These are phyloP conservation scores for Lutraria lutraria DNA, from an alignment of 2,888 invertebrate genomes.

Conservation along the genomic window DNA sequence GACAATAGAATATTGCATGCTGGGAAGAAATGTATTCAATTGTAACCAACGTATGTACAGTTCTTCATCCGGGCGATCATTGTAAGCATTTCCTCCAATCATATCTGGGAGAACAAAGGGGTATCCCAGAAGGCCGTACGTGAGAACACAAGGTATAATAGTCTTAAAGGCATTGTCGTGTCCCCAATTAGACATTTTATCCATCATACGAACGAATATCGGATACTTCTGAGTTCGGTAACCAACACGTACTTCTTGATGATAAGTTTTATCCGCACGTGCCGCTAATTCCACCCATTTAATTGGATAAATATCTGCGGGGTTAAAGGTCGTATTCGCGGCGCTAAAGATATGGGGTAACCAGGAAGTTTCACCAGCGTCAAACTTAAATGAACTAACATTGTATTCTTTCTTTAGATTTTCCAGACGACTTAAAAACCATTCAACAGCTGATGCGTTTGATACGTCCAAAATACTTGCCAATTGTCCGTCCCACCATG, in stretches of 20 bases:
- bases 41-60: constrained; percentile 93
- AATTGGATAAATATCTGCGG: constrained; percentile 76
- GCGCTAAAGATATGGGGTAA: constrained; percentile 77
- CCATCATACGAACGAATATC: constrained; percentile 92
- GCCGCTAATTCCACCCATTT: constrained; percentile 77
- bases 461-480: constrained; percentile 95
- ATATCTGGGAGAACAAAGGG: constrained; percentile 96
- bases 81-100: constrained; percentile 87
- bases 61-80: constrained; percentile 79
- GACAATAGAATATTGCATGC: constrained; percentile 93
- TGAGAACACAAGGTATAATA: constrained; percentile 93
- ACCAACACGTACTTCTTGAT: constrained; percentile 95
- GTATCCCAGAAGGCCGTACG: constrained; percentile 89
- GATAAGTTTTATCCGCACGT: constrained; percentile 84
- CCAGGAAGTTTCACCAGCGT: constrained; percentile 89
- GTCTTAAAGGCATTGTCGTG: constrained; percentile 91
- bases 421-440: constrained; percentile 88
- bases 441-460: constrained; percentile 93
- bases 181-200: constrained; percentile 95
- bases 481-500: constrained; percentile 92
- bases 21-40: constrained; percentile 95
- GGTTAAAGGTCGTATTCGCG: constrained; percentile 67
- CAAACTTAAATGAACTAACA: constrained; percentile 96
- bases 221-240: constrained; percentile 93
- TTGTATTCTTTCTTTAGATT: constrained; percentile 91